These are phyloP conservation scores for Mimumesa dahlbomi DNA, from an alignment of 2,888 invertebrate genomes.

Conservation along the genomic window DNA sequence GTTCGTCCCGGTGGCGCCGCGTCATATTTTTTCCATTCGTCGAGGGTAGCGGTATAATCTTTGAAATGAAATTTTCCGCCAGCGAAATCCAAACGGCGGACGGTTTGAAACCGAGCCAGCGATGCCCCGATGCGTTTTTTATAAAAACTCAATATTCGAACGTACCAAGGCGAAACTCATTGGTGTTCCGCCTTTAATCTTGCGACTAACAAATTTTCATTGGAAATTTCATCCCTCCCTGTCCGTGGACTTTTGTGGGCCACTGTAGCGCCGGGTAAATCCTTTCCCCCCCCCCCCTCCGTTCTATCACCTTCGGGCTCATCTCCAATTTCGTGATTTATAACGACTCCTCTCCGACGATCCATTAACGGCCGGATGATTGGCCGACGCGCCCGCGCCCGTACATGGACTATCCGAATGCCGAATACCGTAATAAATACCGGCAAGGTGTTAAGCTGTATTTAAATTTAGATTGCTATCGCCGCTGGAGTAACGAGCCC, in stretches of 20 bases:
- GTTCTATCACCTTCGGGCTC: slow-evolving; percentile 19
- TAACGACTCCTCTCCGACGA: slow-evolving; percentile 36
- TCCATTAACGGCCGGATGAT: slow-evolving; percentile 54
- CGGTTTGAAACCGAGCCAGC: not conserved
- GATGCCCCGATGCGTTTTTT: slow-evolving; percentile 11
- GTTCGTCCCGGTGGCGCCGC: slow-evolving; percentile 27
- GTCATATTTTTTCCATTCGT: slow-evolving; percentile 40
- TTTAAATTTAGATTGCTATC: slow-evolving; percentile 55
- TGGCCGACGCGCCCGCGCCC: slow-evolving; percentile 21
- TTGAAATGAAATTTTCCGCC: slow-evolving; percentile 56
- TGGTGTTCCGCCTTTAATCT: no score
- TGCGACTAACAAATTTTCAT: no score
- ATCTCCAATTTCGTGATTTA: slow-evolving; percentile 64
- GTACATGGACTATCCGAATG: slow-evolving; percentile 33
- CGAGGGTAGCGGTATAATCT: slow-evolving; percentile 21
- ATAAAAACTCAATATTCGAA: slow-evolving; percentile 27
- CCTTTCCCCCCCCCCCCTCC: no score
- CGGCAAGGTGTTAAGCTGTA: slow-evolving; percentile 48
- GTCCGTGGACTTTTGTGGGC: no score
- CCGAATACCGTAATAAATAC: slow-evolving; percentile 58
- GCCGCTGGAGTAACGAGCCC: slow-evolving; percentile 22
- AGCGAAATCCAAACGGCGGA: not conserved
- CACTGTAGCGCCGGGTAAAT: no score
- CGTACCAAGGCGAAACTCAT: no score
- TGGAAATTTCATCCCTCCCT: no score